Conservation (phyloP, 2,113 vertebrate genomes). For the Pedionomus torquatus region DNA sequence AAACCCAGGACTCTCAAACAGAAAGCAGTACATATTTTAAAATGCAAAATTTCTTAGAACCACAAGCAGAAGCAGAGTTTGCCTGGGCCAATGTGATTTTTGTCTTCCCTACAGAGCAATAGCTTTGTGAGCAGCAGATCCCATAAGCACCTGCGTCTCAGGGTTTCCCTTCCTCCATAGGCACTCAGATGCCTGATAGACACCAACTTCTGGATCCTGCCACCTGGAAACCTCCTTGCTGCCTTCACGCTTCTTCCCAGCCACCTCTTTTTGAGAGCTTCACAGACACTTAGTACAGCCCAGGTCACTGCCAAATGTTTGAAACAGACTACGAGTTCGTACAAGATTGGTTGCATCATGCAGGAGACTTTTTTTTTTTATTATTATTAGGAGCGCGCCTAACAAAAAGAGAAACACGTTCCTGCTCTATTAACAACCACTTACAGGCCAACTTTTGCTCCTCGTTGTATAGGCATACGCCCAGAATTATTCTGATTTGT, state of each 20-base stretch:
- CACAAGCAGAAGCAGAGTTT: not conserved
- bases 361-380: not conserved
- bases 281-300: not conserved
- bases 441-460: not conserved
- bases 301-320: not conserved
- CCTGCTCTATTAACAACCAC: not conserved
- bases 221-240: not conserved
- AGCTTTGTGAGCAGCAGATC: not conserved
- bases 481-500: not conserved
- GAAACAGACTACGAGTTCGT: not conserved
- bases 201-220: not conserved
- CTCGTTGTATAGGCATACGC: not conserved
- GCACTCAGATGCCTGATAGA: not conserved
- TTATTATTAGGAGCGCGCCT: not conserved
- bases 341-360: not conserved
- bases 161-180: fast-evolving
- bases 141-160: not conserved
- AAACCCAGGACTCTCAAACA: too few species aligned
- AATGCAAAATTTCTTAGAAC: not conserved
- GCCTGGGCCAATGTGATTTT: fast-evolving
- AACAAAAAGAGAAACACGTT: not conserved
- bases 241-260: not conserved
- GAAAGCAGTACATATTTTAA: not conserved
- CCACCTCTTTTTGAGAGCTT: not conserved
- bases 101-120: not conserved